These are phyloP conservation scores for Xenops minutus DNA, from an alignment of 2,797 vertebrate species.

Conservation along the genomic window DNA sequence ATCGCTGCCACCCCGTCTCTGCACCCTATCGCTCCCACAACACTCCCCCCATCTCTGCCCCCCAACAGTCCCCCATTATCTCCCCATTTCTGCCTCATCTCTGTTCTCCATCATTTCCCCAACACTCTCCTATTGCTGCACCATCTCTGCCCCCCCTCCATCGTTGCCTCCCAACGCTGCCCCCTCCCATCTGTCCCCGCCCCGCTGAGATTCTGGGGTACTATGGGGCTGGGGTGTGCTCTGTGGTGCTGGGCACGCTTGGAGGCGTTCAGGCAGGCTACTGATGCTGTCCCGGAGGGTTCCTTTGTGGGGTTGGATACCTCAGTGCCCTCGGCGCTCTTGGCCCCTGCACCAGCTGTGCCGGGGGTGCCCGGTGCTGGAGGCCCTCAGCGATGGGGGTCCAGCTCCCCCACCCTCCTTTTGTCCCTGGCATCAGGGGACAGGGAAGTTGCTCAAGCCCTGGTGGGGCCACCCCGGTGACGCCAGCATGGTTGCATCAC, in stretches of 20 bases:
- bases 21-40: background rate
- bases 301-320: background rate
- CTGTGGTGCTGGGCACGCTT: background rate
- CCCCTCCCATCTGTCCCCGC: fast-evolving
- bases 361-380: too few relatives aligned
- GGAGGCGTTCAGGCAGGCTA: background rate
- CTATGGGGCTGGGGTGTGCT: background rate
- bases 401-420: fast-evolving
- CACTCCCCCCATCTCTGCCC: background rate
- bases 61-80: background rate
- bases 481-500: fast-evolving
- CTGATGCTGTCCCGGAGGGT: background rate
- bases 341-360: background rate
- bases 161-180: too few relatives aligned
- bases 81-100: background rate
- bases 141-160: background rate
- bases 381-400: background rate
- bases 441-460: background rate
- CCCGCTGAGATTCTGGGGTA: background rate
- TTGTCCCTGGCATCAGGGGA: background rate
- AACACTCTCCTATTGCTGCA: background rate
- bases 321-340: background rate
- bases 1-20: background rate
- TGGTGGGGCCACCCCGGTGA: background rate
- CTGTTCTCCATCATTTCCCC: background rate